Base-by-base conservation (phyloP, 2,888 invertebrate species). In the Sturmia bella region DNA sequence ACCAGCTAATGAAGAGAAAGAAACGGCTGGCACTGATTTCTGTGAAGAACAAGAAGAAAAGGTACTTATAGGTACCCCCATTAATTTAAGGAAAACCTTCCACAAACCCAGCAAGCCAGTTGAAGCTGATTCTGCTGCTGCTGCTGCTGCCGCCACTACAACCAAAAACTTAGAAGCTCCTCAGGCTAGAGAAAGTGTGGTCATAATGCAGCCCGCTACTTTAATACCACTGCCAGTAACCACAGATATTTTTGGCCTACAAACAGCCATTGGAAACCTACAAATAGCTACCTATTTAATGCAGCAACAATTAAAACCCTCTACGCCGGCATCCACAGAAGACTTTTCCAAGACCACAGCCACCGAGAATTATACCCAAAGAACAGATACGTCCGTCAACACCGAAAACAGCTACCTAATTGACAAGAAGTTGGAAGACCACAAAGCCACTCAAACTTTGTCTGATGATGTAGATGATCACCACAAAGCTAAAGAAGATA, bases 31-130 rank as follows among this genome's bases (percentile, higher is more conserved):
- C 32, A 9, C 5, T 1, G 32, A 3, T 9, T 1, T 1, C 9
- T 32, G 5, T 5, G 7, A 5, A 32, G 32, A 80, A 15, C 86
- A 85, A 57, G 90, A 89, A 54, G 90, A 90, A 75, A 91, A 87
- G 83, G 89, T 90, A 48, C 86, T 89, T 63, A 92, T 90, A 75
- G 92, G 89, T 54, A 90, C 89, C 59, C 92, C 89, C 73, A 91
- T 90, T 45, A 91, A 88, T 85, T 87, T 87, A 4, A 85, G 90
- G 4, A 88, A 87, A 59, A 86, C 85, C 39, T 84, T 88, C 83
- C 90, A 83, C 83, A 92, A 89, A 83, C 87, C 89, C 83, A 91
- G 83, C 83, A 92, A 89, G 84, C 87, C 89, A n/a, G 84, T 86
- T 13, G 82, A 83, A 24, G 79, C 83, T 9, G 77, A 86, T 6